Conservation (phyloP, 1,140 invertebrate species). For the Trichomalopsis sarcophagae region DNA sequence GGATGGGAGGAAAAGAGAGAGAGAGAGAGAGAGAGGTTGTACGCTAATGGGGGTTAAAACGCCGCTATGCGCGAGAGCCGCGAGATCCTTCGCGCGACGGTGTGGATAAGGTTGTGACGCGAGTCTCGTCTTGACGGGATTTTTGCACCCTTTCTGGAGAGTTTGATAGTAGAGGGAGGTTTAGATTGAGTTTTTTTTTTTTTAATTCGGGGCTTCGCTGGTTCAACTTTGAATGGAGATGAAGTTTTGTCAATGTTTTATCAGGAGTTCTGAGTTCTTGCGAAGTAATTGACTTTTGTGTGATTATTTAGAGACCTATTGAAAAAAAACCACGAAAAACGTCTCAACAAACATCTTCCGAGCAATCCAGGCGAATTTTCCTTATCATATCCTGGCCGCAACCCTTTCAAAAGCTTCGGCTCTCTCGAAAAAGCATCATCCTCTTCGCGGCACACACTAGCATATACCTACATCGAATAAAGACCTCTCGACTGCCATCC, state of each 20-base stretch:
- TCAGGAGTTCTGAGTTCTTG: too few species aligned
- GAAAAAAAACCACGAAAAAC: too few species aligned
- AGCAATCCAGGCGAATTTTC: too few species aligned
- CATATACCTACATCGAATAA: background rate
- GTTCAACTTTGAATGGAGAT: background rate
- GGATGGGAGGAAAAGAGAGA: constrained; percentile 11
- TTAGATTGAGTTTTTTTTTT: background rate
- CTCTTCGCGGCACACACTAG: background rate
- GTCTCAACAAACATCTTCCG: too few species aligned
- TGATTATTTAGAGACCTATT: too few species aligned
- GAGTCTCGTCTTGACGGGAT: background rate
- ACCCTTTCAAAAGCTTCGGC: too few species aligned
- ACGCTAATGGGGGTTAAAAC: constrained; percentile 72
- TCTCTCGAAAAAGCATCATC: too few species aligned
- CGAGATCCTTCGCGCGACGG: constrained; percentile 12
- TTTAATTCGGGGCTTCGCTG: background rate
- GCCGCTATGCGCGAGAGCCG: constrained; percentile 29
- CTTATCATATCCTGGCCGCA: too few species aligned
- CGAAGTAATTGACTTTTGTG: too few species aligned
- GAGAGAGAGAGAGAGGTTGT: background rate
- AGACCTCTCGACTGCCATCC: background rate
- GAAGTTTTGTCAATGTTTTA: background rate
- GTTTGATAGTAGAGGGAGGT: background rate
- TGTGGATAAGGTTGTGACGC: background rate
- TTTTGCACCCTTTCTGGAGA: background rate